These are phyloP conservation scores for Hyperopisus bebe DNA, from an alignment of 2,113 vertebrate species.

Conservation along the genomic window DNA sequence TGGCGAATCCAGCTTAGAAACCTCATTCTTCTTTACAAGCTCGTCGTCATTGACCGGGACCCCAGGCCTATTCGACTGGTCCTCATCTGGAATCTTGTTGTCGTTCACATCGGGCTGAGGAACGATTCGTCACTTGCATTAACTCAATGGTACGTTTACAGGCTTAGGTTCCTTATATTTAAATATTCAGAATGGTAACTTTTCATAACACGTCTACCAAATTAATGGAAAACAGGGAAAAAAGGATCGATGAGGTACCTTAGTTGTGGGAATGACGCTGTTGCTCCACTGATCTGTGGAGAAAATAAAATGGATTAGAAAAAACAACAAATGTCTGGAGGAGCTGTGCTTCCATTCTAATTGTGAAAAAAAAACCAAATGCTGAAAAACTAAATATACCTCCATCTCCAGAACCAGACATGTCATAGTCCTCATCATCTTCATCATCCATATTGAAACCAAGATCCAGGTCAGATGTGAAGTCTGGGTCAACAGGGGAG, in stretches of 20 bases:
- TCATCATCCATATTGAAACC: conserved; percentile 14
- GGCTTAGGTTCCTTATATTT: background rate
- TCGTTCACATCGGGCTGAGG: conserved; percentile 37
- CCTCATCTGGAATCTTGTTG: conserved; percentile 67
- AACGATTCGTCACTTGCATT: background rate
- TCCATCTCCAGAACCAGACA: conserved; percentile 76
- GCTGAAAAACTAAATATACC: conserved; percentile 45
- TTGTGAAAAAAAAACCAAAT: background rate
- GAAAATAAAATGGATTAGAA: conserved; percentile 7
- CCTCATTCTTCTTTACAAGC: conserved; percentile 61
- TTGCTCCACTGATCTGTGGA: background rate
- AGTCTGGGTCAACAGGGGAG: conserved; percentile 39
- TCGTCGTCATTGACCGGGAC: conserved; percentile 40
- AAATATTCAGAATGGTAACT: background rate
- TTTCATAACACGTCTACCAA: background rate
- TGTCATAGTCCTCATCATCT: conserved; percentile 37
- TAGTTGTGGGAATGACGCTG: background rate
- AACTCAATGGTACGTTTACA: background rate
- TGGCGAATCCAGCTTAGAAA: conserved; percentile 30
- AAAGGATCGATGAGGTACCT: conserved; percentile 33
- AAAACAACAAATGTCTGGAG: background rate
- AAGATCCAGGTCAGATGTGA: conserved; percentile 26
- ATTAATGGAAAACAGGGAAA: background rate
- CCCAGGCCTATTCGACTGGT: conserved; percentile 27
- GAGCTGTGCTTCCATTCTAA: background rate